Base-by-base conservation (phyloP, 2,888 invertebrate genomes). In the Mythimna ferrago region DNA sequence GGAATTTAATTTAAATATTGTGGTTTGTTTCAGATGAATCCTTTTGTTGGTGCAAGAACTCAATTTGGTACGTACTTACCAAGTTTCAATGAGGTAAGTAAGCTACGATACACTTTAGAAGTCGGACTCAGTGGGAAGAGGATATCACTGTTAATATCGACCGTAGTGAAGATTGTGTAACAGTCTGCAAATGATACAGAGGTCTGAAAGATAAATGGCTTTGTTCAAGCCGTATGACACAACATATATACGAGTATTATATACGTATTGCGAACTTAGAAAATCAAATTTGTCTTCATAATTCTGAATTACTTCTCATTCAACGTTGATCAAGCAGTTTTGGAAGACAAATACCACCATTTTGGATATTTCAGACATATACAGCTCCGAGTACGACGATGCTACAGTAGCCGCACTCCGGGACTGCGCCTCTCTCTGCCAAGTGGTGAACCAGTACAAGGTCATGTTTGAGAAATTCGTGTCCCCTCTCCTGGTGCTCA, bases 401-500 rank as follows among this genome's bases (percentile, higher is more conserved):
- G 90, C 88, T 0, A 94, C 95, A 0, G 78, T 74, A 14, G 73
- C 68, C 0, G 95, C 95, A 0, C 87, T 96, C 0, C 84, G 87
- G 0, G 93, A 95, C 41, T 95, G 95, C 80, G 94, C 94, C 0
- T 78, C 86, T 0, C 78, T 93, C n/a, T 87, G 88, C 51, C 93
- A 93, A 73, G 84, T 89, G 0, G 84, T 92, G 10, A 88, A 86
- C 54, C 78, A 78, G 1, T 95, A 90, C 74, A 93, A 92, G 54
- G 80, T 82, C 3, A 88, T 75, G 72, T 95, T 95, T 63, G 94
- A 95, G 84, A 79, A 73, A 0, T 95, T 95, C 78, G 92, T 93
- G 38, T 96, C 95, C 0, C 95, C 95, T 0, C 84, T 96, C 1
- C 89, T 95, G 19, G 94, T 85, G 35, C 71, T 96, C 14, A 83